Conservation (phyloP, 2,113 vertebrate genomes). For the Phalacrocorax brasilianus region DNA sequence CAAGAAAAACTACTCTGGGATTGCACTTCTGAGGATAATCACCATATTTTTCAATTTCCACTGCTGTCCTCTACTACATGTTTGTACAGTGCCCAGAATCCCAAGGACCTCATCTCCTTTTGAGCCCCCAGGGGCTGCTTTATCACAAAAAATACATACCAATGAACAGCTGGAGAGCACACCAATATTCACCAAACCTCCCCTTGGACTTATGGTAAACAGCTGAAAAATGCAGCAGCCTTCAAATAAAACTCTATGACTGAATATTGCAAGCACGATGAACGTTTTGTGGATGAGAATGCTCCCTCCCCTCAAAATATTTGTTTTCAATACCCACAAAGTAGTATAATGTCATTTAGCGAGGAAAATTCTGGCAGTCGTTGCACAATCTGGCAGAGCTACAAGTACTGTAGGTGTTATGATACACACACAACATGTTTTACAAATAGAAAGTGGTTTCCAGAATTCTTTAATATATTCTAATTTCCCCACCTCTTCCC, state of each 20-base stretch:
- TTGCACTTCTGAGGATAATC: neutral
- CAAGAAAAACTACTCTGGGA: neutral
- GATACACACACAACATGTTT: conserved; percentile 71
- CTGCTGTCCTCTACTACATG: neutral
- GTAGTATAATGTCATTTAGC: conserved; percentile 50
- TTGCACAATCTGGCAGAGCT: conserved; percentile 28
- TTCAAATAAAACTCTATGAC: neutral
- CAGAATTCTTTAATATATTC: conserved; percentile 75
- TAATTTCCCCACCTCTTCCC: conserved; percentile 71
- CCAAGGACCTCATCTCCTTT: neutral
- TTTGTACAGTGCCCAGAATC: fast-evolving
- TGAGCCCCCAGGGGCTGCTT: conserved; percentile 23
- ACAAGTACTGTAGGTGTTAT: conserved; percentile 60
- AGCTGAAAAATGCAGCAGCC: neutral
- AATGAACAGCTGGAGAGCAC: neutral
- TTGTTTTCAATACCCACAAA: conserved; percentile 47
- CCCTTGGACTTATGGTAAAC: neutral
- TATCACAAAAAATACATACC: conserved; percentile 21
- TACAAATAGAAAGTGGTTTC: conserved; percentile 77
- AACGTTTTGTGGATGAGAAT: neutral
- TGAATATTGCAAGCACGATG: neutral
- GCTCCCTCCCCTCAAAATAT: conserved; percentile 45
- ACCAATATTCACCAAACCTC: neutral
- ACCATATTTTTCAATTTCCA: neutral
- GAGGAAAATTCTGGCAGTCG: conserved; percentile 21